Evolutionary conservation across 1,140 invertebrate genomes (phyloP), one percentile per base, ranked within the genome.

Genomic region (Lepidurus arcticus): DNA sequence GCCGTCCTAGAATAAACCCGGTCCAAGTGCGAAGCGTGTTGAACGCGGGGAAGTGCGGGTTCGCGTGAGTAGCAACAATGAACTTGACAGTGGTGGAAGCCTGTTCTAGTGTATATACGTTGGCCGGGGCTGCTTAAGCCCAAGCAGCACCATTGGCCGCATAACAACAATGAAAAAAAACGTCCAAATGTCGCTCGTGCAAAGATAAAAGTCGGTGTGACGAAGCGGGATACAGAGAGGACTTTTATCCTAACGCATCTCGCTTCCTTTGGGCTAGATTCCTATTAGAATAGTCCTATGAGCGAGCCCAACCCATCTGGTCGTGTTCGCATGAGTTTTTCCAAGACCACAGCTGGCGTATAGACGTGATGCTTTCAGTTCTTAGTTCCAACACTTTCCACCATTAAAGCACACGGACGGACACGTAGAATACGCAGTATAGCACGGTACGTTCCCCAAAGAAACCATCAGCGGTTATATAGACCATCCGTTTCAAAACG

Each of bases 281-380:
- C 53, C 0, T 21, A 9, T 21, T 65, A 13, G 7, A 65, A 65
- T 13, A 65, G 21, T 65, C 21, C 9, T n/a, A 65, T n/a, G 53
- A 65, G 53, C 16, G 21, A n/a, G 53, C 53, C 53, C 53, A 65
- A 65, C 53, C 53, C 53, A 65, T 65, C 53, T 65, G 53, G 53
- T 65, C 53, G 13, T 65, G 53, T 65, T 65, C 53, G 21, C 21
- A 13, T n/a, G 47, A n/a, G 47, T 34, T 34, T 34, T 34, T 34
- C 2, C 21, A 65, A 21, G 53, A 65, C 53, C 53, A 65, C 53
- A 65, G 53, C 53, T 65, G 53, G 53, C 53, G 53, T n/a, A 65
- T 65, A 65, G 53, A 65, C 53, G 53, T 13, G 21, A 1, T 65
- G 5, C 53, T 21, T 65, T 21, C 2, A 34, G 34, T 21, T 21